Evolutionary conservation across 1,140 invertebrate species (phyloP), one percentile per base, ranked within the genome.

Genomic region (Hirudo medicinalis): DNA sequence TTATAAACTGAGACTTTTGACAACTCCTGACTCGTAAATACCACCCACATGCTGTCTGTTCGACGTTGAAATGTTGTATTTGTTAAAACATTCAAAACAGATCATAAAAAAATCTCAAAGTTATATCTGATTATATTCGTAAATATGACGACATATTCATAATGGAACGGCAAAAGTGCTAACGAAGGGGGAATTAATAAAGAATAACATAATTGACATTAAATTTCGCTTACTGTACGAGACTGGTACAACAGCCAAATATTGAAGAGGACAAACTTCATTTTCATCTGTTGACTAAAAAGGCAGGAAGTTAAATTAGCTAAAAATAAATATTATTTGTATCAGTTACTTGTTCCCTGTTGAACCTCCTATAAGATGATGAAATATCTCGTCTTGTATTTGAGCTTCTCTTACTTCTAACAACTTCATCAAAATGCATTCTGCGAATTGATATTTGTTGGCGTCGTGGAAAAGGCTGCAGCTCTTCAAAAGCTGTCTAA

Each of bases 401-500:
- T 75, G 82, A 80, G 71, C 80, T 79, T 55, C 82, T 77, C 72
- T 80, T 79, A 74, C 84, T 83, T 72, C 82, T 82, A n/a, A 85
- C 75, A 15, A 80, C 77, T 72, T 84, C 81, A 69, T 83, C 76
- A 74, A 85, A 85, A 57, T 78, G 78, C 0, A 79, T 75, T 75
- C 86, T 84, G 72, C 84, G 85, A 25, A 77, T 75, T 0, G 75
- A 71, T 66, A 85, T 83, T 71, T 81, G 78, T 71, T 79, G 76
- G 55, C 83, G 76, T 54, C 79, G 76, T 13, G 84, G 82, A 75
- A 86, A 85, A 20, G 83, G 83, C 68, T 81, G 79, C 60, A 86
- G 70, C n/a, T 81, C 82, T 71, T 84, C 80, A 77, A 85, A 85
- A 15, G 85, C 82, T 63, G 78, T 78, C 83, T 85, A 72, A 53